These are phyloP conservation scores for Tor tambroides DNA, from an alignment of 2,113 vertebrate species.

Conservation along the genomic window DNA sequence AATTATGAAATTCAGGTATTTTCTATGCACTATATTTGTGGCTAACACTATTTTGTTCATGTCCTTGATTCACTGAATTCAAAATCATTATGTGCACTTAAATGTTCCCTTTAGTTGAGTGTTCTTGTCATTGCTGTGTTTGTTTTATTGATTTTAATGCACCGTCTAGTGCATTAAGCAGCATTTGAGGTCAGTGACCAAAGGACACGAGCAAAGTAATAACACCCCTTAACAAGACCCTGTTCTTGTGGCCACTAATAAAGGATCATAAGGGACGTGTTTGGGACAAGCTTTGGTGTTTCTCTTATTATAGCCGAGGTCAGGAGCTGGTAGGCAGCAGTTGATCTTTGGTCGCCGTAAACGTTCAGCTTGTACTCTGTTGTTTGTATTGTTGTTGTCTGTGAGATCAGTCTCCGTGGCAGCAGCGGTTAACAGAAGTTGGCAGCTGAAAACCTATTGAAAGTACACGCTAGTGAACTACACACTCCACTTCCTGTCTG, in stretches of 20 bases:
- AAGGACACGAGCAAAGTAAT: neutral
- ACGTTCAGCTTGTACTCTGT: conserved; percentile 22
- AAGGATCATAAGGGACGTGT: neutral
- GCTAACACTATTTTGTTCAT: neutral
- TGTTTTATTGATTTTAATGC: neutral
- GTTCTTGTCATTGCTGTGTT: neutral
- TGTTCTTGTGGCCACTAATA: neutral
- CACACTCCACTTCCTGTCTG: conserved; percentile 62
- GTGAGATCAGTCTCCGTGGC: conserved; percentile 27
- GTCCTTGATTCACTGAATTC: neutral
- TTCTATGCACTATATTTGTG: neutral
- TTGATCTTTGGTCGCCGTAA: neutral
- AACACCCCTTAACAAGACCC: neutral
- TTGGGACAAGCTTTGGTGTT: neutral
- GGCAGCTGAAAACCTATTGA: conserved; percentile 27
- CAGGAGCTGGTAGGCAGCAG: neutral
- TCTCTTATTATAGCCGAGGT: neutral
- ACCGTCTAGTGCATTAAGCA: neutral
- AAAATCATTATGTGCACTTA: conserved; percentile 9
- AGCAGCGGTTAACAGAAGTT: conserved; percentile 41
- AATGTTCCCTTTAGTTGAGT: neutral
- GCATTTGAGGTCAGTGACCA: neutral
- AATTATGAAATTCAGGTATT: too few relatives aligned
- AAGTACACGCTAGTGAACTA: neutral
- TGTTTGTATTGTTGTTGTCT: conserved; percentile 2